These are phyloP conservation scores for Aquatica leii DNA, from an alignment of 2,888 invertebrate species.

Conservation along the genomic window DNA sequence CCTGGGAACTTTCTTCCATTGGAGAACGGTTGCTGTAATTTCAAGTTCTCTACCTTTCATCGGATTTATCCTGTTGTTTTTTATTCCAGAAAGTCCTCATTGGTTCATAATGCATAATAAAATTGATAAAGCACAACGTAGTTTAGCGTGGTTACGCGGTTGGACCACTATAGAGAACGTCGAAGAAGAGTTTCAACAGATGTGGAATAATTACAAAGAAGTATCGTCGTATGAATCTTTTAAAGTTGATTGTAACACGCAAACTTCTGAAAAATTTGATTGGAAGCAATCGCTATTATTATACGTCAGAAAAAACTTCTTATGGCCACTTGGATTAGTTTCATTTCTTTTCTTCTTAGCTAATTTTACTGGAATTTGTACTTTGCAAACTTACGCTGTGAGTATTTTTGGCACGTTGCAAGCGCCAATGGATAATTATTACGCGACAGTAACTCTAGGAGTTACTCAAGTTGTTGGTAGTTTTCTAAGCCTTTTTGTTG, in stretches of 20 bases:
- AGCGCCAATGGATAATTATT: constrained; percentile 78
- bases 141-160: constrained; percentile 80
- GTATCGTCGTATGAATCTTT: too few species aligned
- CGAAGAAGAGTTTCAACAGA: constrained; percentile 66
- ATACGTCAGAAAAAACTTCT: constrained; percentile 66
- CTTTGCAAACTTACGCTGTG: constrained; percentile 78
- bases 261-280: too few species aligned
- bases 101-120: constrained; percentile 78
- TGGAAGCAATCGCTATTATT: too few species aligned
- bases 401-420: constrained; percentile 75
- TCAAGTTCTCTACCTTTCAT: neutral
- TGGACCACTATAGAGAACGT: constrained; percentile 73
- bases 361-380: constrained; percentile 79
- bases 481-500: constrained; percentile 69
- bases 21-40: neutral
- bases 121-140: constrained; percentile 70
- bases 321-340: constrained; percentile 74
- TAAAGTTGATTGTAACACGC: too few species aligned
- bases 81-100: constrained; percentile 84
- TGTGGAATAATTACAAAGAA: constrained; percentile 48
- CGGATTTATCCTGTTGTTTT: neutral
- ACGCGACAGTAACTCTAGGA: constrained; percentile 77
- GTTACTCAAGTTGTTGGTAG: constrained; percentile 75
- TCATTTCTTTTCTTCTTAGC: constrained; percentile 74
- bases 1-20: neutral